These are phyloP conservation scores for Cryptotermes secundus DNA, from an alignment of 1,140 invertebrate genomes.

Conservation along the genomic window DNA sequence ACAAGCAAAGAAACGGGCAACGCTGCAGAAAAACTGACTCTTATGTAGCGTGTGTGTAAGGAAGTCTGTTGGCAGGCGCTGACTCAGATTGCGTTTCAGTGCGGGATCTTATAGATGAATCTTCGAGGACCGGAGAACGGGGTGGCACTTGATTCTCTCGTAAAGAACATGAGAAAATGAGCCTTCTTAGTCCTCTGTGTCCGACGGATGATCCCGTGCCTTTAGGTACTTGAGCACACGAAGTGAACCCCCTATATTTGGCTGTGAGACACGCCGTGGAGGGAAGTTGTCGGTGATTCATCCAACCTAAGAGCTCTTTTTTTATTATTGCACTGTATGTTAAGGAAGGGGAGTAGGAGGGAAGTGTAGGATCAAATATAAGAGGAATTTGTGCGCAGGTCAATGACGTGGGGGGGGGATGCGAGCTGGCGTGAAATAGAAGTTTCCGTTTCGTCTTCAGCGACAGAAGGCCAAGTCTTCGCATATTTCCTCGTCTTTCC, in stretches of 20 bases:
- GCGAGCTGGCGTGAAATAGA: neutral
- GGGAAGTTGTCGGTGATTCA: neutral
- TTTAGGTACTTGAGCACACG: too few relatives aligned
- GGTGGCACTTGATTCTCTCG: neutral
- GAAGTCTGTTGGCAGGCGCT: neutral
- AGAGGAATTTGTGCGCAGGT: neutral
- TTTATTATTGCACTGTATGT: neutral
- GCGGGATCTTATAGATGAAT: too few relatives aligned
- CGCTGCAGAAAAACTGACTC: too few relatives aligned
- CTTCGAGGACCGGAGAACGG: too few relatives aligned
- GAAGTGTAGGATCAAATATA: neutral
- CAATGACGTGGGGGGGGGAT: neutral
- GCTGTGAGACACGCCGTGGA: neutral
- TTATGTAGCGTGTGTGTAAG: too few relatives aligned
- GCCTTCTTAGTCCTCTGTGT: neutral
- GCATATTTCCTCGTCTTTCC: neutral
- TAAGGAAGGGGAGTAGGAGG: neutral
- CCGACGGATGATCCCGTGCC: too few relatives aligned
- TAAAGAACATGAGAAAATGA: neutral
- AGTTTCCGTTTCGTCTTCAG: neutral
- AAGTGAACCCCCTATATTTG: too few relatives aligned
- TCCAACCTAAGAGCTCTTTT: neutral
- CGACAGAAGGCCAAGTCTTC: constrained; percentile 10
- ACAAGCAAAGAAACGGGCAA: too few relatives aligned
- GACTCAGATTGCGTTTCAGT: too few relatives aligned